A percentile compares a stretch with the other conserved stretches of the same genome.
These are phyloP conservation scores for Odontesthes bonariensis DNA, from an alignment of 2,113 vertebrate genomes.

Conservation along the genomic window DNA sequence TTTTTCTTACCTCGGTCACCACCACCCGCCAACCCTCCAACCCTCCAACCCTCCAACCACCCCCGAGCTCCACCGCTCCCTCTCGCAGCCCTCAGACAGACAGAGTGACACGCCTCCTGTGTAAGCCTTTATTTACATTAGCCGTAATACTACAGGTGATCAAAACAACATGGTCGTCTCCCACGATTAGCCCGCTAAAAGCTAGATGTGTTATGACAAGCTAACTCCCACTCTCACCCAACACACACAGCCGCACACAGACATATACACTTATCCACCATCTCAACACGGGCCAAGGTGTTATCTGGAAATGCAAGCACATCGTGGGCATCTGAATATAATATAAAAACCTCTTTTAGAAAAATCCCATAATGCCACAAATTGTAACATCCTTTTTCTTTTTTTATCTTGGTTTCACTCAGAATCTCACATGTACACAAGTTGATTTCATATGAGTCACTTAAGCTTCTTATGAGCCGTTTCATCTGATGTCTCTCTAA, in stretches of 20 bases:
- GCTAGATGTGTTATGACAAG: slow-evolving; percentile 79
- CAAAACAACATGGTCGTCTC: slow-evolving; percentile 78
- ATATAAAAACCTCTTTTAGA: slow-evolving; percentile 29
- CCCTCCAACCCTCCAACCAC: too few species aligned
- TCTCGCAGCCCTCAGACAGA: slow-evolving; percentile 43
- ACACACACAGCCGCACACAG: slow-evolving; percentile 23
- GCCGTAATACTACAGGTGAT: slow-evolving; percentile 78
- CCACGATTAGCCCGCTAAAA: slow-evolving; percentile 69
- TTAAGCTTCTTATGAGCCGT: slow-evolving; percentile 59
- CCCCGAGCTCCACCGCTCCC: neutral
- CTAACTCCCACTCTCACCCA: slow-evolving; percentile 59
- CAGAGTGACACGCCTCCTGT: slow-evolving; percentile 70
- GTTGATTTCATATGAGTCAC: slow-evolving; percentile 63
- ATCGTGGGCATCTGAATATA: slow-evolving; percentile 41
- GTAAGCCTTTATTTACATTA: slow-evolving; percentile 79
- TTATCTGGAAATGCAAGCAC: slow-evolving; percentile 44
- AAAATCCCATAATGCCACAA: slow-evolving; percentile 24
- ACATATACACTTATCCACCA: slow-evolving; percentile 40
- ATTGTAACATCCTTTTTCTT: neutral
- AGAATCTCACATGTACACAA: slow-evolving; percentile 35
- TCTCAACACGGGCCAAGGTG: slow-evolving; percentile 44
- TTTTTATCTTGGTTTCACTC: slow-evolving; percentile 24
- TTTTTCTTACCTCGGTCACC: slow-evolving; percentile 64
- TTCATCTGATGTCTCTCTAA: slow-evolving; percentile 2
- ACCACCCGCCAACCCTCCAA: neutral